Evolutionary conservation across 2,888 invertebrate species (phyloP).

Genomic region (Allolobophora icterica): DNA sequence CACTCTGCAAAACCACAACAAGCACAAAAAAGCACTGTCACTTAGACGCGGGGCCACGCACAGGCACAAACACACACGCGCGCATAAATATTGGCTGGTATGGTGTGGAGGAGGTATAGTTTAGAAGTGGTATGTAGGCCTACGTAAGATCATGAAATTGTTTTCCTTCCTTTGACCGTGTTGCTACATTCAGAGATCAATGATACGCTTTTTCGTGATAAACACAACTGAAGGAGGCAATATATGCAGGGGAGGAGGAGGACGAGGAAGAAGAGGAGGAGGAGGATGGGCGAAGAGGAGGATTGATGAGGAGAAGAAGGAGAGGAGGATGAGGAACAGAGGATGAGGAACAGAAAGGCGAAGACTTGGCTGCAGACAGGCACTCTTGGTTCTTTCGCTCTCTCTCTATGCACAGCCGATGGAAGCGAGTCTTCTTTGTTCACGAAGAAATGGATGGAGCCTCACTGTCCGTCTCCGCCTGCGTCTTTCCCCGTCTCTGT

Average conservation of each 20-base stretch:
- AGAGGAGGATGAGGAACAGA: neutral
- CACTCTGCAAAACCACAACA: neutral
- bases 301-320: neutral
- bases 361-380: neutral
- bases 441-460: neutral
- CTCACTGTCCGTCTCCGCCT: neutral
- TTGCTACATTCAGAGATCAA: no score
- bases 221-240: neutral
- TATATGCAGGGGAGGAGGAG: neutral
- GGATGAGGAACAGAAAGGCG: neutral
- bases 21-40: neutral
- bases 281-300: neutral
- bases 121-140: no score
- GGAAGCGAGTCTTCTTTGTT: conserved; percentile 2
- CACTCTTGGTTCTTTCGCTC: neutral
- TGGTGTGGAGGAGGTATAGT: neutral
- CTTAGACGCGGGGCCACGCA: no score
- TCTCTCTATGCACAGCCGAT: neutral
- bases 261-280: neutral
- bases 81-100: neutral
- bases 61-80: neutral
- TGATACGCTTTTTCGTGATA: no score
- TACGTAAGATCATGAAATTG: no score
- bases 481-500: neutral
- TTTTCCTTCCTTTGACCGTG: no score